Evolutionary conservation across 2,888 invertebrate genomes (phyloP).

Genomic region (Harpalus rubripes): DNA sequence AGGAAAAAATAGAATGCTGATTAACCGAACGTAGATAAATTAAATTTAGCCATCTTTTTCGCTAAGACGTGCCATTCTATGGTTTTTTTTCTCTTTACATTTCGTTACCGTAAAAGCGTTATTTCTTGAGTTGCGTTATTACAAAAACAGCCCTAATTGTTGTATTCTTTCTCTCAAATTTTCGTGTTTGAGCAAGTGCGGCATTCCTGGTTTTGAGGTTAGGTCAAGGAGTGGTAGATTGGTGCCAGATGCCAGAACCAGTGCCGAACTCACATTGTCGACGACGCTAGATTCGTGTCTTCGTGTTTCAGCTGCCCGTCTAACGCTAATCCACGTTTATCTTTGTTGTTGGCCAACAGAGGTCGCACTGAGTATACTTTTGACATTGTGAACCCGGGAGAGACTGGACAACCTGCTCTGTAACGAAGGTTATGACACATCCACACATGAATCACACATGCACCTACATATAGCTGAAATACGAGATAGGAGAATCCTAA

Average conservation of each 20-base stretch:
- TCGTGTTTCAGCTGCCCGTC: constrained; percentile 93
- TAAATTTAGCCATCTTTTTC: no score
- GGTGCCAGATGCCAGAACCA: constrained; percentile 69
- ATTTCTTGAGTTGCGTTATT: no score
- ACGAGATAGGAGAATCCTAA: neutral
- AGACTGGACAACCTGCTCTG: constrained; percentile 90
- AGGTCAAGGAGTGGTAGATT: constrained; percentile 47
- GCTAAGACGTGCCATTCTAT: no score
- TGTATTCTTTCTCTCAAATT: no score
- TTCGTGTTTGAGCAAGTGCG: no score
- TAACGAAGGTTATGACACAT: constrained; percentile 68
- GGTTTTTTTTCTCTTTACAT: no score
- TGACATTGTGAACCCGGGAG: constrained; percentile 91
- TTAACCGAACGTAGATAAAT: no score
- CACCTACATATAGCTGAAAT: neutral
- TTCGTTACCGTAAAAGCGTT: no score
- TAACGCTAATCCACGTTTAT: constrained; percentile 90
- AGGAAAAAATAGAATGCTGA: no score
- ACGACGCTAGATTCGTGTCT: constrained; percentile 92
- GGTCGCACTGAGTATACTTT: constrained; percentile 90
- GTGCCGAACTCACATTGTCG: constrained; percentile 86
- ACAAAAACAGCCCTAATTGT: no score
- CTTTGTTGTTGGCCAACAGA: constrained; percentile 89
- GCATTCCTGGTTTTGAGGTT: neutral
- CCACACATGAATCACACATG: neutral